Conservation (phyloP, 2,113 vertebrate species). For the Lampris megalopsis region DNA sequence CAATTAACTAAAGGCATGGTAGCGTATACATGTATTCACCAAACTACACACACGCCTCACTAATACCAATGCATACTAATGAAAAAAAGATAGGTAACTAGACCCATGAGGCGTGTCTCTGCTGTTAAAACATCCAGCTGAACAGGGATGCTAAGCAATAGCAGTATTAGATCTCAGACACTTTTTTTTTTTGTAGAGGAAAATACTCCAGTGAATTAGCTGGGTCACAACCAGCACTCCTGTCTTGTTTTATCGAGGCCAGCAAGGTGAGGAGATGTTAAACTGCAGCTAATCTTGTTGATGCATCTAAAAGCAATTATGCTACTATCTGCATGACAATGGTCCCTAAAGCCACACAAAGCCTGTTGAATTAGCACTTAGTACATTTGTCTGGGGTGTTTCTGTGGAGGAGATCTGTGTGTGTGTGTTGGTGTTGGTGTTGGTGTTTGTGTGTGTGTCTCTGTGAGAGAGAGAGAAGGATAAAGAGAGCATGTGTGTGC, state of each 20-base stretch:
- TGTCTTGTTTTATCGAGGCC: not conserved
- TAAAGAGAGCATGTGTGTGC: not conserved
- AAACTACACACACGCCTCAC: too few relatives aligned
- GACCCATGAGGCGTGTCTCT: too few relatives aligned
- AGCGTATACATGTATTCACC: too few relatives aligned
- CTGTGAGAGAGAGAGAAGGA: not conserved
- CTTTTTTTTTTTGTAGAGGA: too few relatives aligned
- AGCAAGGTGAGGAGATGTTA: constrained; percentile 22
- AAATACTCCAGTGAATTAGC: too few relatives aligned
- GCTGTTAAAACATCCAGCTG: too few relatives aligned
- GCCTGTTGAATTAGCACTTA: constrained; percentile 39
- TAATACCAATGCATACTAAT: too few relatives aligned
- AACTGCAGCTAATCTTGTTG: constrained; percentile 41
- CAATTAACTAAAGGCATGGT: too few relatives aligned
- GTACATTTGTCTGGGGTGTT: constrained; percentile 8
- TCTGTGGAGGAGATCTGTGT: not conserved
- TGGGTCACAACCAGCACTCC: not conserved
- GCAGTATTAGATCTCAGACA: too few relatives aligned
- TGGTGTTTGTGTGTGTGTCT: constrained; percentile 5
- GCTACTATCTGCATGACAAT: constrained; percentile 46
- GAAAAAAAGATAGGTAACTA: too few relatives aligned
- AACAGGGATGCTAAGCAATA: too few relatives aligned
- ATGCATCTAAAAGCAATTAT: constrained; percentile 50
- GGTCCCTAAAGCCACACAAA: constrained; percentile 37
- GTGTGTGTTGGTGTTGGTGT: constrained; percentile 16